Conservation (phyloP, 2,797 vertebrate genomes). For the Acropternis orthonyx region DNA sequence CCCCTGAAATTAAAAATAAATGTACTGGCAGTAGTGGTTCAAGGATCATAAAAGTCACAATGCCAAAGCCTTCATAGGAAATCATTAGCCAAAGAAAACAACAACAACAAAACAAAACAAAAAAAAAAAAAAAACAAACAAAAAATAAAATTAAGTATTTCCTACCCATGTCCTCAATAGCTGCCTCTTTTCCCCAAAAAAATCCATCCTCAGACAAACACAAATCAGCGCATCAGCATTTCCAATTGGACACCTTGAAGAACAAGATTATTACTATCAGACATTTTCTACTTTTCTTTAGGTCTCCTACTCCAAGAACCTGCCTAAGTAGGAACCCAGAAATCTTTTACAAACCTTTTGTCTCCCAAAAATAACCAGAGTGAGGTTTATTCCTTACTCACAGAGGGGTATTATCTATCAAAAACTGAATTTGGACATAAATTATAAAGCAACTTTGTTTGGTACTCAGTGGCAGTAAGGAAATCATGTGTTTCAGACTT, state of each 20-base stretch:
- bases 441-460: neutral
- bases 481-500: neutral
- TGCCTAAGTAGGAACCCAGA: neutral
- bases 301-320: neutral
- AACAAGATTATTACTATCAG: neutral
- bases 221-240: neutral
- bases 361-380: neutral
- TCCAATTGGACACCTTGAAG: neutral
- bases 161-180: neutral
- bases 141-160: neutral
- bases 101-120: too few relatives aligned
- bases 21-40: neutral
- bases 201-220: neutral
- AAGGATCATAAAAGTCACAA: neutral
- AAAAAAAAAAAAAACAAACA: too few relatives aligned
- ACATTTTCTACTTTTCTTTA: neutral
- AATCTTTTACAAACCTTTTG: neutral
- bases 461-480: neutral
- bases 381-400: neutral
- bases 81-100: accelerated
- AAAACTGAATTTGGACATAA: neutral
- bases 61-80: neutral
- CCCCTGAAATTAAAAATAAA: neutral
- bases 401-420: neutral
- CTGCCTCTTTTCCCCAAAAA: neutral